Conservation (phyloP, 2,888 invertebrate genomes). For the Troilus luridus region DNA sequence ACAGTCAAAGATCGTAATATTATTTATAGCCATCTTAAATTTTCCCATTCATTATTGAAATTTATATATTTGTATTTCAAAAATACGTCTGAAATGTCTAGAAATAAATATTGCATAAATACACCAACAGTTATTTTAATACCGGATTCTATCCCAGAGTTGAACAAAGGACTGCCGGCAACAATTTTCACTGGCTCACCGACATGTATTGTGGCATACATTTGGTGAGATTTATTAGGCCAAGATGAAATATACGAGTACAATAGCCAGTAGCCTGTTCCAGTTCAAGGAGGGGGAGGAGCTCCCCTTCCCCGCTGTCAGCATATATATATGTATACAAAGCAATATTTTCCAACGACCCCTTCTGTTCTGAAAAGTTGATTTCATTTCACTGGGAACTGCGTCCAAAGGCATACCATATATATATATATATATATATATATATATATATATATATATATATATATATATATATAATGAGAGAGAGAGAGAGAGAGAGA, state of each 20-base stretch:
- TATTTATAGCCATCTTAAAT: too few relatives aligned
- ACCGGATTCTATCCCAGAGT: neutral
- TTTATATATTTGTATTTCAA: neutral
- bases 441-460: too few relatives aligned
- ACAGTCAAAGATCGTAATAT: too few relatives aligned
- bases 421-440: too few relatives aligned
- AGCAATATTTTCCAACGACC: slow-evolving; percentile 12
- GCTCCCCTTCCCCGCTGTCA: neutral
- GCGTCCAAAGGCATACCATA: neutral
- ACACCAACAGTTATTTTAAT: neutral
- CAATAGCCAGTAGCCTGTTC: slow-evolving; percentile 23
- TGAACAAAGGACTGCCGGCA: slow-evolving; percentile 2
- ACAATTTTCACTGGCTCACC: slow-evolving; percentile 28
- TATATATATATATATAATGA: too few relatives aligned
- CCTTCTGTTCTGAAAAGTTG: neutral
- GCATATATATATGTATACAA: slow-evolving; percentile 1
- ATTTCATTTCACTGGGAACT: neutral
- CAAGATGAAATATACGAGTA: slow-evolving; percentile 3
- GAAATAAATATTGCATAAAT: neutral
- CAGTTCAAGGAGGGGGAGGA: neutral
- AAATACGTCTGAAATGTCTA: neutral
- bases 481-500: too few relatives aligned
- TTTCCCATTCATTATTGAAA: too few relatives aligned
- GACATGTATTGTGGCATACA: slow-evolving; percentile 15
- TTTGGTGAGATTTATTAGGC: slow-evolving; percentile 14